Conservation (phyloP, 2,113 vertebrate genomes). For the Cebidichthys violaceus region DNA sequence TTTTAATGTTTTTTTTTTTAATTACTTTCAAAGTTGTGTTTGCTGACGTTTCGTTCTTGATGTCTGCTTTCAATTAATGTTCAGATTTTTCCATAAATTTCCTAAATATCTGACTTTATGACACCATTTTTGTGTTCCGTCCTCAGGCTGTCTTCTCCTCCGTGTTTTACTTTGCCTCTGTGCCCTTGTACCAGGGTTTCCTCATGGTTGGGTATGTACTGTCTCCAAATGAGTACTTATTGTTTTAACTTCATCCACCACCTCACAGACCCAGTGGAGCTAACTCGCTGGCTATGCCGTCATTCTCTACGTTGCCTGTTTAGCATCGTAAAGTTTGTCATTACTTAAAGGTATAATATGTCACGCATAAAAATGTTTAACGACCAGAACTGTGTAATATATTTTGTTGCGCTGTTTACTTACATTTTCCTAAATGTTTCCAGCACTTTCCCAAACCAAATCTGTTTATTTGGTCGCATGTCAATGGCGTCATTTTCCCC, state of each 20-base stretch:
- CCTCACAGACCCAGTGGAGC: neutral
- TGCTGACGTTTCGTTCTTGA: neutral
- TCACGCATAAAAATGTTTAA: neutral
- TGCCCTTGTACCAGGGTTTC: conserved; percentile 98
- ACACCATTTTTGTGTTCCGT: neutral
- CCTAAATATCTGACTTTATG: neutral
- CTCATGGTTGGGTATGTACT: conserved; percentile 96
- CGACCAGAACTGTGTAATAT: neutral
- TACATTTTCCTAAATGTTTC: neutral
- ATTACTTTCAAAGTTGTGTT: too few relatives aligned
- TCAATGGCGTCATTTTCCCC: too few relatives aligned
- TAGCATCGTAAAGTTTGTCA: neutral
- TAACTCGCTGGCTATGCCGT: neutral
- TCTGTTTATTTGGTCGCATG: neutral
- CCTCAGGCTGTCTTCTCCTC: conserved; percentile 97
- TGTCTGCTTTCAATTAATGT: neutral
- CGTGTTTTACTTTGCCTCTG: conserved; percentile 97
- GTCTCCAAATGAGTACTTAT: neutral
- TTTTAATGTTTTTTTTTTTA: neutral
- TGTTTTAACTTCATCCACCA: neutral
- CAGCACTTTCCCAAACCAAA: neutral
- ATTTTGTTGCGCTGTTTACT: neutral
- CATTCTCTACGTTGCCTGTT: neutral
- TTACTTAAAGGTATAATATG: neutral
- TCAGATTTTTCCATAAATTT: neutral